Evolutionary conservation across 2,797 vertebrate species (phyloP).

Genomic region (Tenualosa ilisha): DNA sequence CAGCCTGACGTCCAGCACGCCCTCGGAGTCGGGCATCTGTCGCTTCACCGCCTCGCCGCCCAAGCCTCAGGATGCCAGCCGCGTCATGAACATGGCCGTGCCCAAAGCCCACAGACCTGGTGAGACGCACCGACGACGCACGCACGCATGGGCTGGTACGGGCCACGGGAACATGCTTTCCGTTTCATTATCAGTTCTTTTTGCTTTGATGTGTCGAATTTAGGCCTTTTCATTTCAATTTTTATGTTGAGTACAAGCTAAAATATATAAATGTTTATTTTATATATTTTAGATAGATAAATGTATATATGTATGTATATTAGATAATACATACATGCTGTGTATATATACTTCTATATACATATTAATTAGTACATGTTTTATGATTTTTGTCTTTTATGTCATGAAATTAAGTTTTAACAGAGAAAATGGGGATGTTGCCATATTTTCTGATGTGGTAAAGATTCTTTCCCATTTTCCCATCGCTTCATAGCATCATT

Average conservation of each 20-base stretch:
- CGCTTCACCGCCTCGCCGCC: conserved; percentile 97
- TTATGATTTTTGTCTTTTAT: conserved; percentile 40
- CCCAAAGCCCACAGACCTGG: conserved; percentile 98
- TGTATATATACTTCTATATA: not conserved
- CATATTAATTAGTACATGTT: conserved; percentile 17
- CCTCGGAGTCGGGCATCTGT: conserved; percentile 98
- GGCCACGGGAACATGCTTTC: not conserved
- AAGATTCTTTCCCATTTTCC: not conserved
- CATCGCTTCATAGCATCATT: not conserved
- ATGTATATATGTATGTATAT: not conserved
- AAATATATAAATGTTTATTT: not conserved
- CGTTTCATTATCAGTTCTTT: not conserved
- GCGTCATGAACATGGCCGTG: conserved; percentile 95
- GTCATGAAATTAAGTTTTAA: not conserved
- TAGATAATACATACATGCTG: not conserved
- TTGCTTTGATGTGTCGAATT: not conserved
- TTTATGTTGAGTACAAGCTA: too few relatives aligned
- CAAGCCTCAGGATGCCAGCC: conserved; percentile 95
- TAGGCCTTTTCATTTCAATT: not conserved
- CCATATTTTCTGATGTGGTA: not conserved
- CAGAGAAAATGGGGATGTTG: not conserved
- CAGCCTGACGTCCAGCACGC: conserved; percentile 98
- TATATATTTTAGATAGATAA: not conserved
- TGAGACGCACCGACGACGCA: conserved; percentile 65
- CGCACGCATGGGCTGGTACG: conserved; percentile 12